Conservation (phyloP, 2,113 vertebrate genomes). For the Cheilinus undulatus region DNA sequence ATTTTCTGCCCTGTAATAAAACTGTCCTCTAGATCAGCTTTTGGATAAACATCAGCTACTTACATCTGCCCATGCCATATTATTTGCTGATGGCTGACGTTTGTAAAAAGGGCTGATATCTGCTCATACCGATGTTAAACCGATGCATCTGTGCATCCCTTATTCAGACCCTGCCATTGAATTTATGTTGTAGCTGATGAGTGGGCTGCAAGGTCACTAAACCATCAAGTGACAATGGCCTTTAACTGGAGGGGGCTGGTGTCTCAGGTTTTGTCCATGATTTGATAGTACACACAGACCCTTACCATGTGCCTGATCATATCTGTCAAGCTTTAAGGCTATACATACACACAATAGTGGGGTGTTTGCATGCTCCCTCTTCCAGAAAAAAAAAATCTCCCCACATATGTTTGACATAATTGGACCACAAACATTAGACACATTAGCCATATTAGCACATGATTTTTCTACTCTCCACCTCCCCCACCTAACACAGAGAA, state of each 20-base stretch:
- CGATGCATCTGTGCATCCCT: too few relatives aligned
- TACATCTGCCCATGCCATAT: too few relatives aligned
- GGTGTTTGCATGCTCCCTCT: slow-evolving; percentile 5
- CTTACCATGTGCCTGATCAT: not conserved
- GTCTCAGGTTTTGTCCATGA: slow-evolving; percentile 2
- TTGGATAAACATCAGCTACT: too few relatives aligned
- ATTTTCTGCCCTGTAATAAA: too few relatives aligned
- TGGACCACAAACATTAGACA: slow-evolving; percentile 39
- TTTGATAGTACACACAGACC: not conserved
- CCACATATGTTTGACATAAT: slow-evolving; percentile 52
- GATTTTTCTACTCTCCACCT: slow-evolving; percentile 35
- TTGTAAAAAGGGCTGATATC: too few relatives aligned
- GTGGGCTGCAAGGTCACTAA: slow-evolving; percentile 6
- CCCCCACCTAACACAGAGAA: slow-evolving; percentile 41
- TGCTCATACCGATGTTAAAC: too few relatives aligned
- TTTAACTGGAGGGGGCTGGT: not conserved
- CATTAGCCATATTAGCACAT: slow-evolving; percentile 43
- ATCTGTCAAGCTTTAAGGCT: not conserved
- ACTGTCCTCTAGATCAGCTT: too few relatives aligned
- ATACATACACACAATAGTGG: not conserved
- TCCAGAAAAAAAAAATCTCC: slow-evolving; percentile 3
- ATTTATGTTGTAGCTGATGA: not conserved
- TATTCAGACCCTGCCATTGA: slow-evolving; percentile 4
- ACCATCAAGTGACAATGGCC: not conserved
- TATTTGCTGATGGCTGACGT: too few relatives aligned